These are phyloP conservation scores for Idaea biselata DNA, from an alignment of 2,888 invertebrate genomes.

Conservation along the genomic window DNA sequence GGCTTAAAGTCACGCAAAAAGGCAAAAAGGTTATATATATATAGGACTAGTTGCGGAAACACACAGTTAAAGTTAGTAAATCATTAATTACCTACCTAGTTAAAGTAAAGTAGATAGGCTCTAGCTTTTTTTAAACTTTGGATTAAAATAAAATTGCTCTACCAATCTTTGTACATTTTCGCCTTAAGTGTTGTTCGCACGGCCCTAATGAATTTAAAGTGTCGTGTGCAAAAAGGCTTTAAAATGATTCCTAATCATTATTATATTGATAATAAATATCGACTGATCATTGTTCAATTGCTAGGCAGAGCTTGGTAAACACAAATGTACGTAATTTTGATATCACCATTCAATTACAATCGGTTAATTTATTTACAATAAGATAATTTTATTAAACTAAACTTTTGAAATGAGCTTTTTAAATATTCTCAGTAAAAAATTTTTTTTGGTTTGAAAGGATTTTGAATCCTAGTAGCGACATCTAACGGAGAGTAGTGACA, in stretches of 20 bases:
- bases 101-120: too few species aligned
- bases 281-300: neutral
- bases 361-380: neutral
- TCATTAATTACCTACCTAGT: too few species aligned
- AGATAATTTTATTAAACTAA: neutral
- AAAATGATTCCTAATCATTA: conserved; percentile 8
- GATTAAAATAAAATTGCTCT: conserved; percentile 3
- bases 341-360: neutral
- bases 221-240: conserved; percentile 49
- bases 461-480: conserved; percentile 36
- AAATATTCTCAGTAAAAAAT: neutral
- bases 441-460: neutral
- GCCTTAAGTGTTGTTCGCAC: conserved; percentile 63
- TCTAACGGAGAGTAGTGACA: conserved; percentile 41
- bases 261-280: neutral
- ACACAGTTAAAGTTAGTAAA: too few species aligned
- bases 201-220: conserved; percentile 47
- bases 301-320: conserved; percentile 7
- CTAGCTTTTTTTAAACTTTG: too few species aligned
- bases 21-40: too few species aligned
- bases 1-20: too few species aligned
- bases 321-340: neutral
- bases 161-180: conserved; percentile 25
- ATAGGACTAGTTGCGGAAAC: too few species aligned
- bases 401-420: conserved; percentile 6